These are phyloP conservation scores for Ifrita kowaldi DNA, from an alignment of 2,113 vertebrate species.

Conservation along the genomic window DNA sequence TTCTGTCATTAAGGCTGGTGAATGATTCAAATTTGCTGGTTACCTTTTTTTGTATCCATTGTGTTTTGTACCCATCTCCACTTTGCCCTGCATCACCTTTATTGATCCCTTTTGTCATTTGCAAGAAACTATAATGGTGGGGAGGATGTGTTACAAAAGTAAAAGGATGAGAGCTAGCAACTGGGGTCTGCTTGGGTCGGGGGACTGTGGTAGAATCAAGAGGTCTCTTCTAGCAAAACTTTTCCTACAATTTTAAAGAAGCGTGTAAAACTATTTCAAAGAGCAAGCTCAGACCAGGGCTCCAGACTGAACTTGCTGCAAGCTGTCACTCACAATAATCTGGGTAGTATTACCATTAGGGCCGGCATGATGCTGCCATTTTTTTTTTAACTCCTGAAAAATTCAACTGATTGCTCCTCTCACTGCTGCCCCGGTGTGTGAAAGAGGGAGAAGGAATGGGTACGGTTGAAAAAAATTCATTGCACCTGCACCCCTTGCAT, in stretches of 20 bases:
- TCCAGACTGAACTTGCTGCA: background rate
- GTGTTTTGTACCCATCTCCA: background rate
- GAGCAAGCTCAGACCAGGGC: background rate
- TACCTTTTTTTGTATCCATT: background rate
- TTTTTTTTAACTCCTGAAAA: background rate
- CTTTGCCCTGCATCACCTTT: background rate
- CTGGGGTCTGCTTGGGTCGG: background rate
- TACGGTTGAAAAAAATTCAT: background rate
- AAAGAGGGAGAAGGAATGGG: background rate
- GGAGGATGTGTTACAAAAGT: background rate
- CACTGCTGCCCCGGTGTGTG: background rate
- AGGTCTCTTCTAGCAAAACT: background rate
- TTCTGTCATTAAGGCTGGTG: rapidly evolving
- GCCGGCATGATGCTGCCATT: background rate
- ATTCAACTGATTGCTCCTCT: background rate
- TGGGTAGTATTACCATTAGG: background rate
- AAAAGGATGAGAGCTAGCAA: background rate
- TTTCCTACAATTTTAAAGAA: background rate
- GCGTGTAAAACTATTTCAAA: background rate
- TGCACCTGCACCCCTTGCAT: background rate
- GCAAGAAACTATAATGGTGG: rapidly evolving
- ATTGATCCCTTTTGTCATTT: background rate
- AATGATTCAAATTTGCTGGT: background rate
- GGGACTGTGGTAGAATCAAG: background rate
- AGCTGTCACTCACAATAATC: background rate